Evolutionary conservation across 2,797 vertebrate species (phyloP).

Genomic region (Bufotes viridis): DNA sequence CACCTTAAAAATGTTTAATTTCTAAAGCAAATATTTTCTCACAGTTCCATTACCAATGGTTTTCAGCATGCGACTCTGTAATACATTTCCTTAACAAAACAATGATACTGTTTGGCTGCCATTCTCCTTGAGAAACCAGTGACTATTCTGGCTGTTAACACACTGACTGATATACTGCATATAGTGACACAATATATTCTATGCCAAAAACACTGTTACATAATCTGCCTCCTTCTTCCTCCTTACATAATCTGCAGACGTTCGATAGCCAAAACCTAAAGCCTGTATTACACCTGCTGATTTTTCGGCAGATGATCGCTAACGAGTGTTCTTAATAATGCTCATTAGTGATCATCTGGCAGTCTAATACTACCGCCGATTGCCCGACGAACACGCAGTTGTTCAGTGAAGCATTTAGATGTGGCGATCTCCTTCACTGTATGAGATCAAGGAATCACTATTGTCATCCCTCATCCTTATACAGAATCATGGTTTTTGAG

Average conservation of each 20-base stretch:
- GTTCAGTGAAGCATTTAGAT: too few relatives aligned
- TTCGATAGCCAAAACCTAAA: conserved; percentile 10
- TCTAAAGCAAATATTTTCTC: conserved; percentile 9
- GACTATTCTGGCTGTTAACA: neutral
- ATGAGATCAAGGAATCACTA: too few relatives aligned
- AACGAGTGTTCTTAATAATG: too few relatives aligned
- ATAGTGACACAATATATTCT: neutral
- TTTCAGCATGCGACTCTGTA: neutral
- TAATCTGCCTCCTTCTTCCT: too few relatives aligned
- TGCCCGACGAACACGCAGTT: too few relatives aligned
- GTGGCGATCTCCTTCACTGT: too few relatives aligned
- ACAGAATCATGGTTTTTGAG: too few relatives aligned
- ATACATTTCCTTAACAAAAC: neutral
- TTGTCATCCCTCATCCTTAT: too few relatives aligned
- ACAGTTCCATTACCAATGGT: neutral
- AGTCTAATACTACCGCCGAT: too few relatives aligned
- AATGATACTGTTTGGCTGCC: conserved; percentile 18
- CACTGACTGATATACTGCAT: neutral
- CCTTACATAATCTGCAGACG: conserved; percentile 23
- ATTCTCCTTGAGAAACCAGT: neutral
- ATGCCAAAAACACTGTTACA: conserved; percentile 32
- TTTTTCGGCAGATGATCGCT: too few relatives aligned
- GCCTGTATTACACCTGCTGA: too few relatives aligned
- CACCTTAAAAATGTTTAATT: neutral
- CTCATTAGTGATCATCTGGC: too few relatives aligned